Evolutionary conservation across 1,140 invertebrate genomes (phyloP), one percentile per base, ranked within the genome.

Genomic region (Pteromalus puparum): DNA sequence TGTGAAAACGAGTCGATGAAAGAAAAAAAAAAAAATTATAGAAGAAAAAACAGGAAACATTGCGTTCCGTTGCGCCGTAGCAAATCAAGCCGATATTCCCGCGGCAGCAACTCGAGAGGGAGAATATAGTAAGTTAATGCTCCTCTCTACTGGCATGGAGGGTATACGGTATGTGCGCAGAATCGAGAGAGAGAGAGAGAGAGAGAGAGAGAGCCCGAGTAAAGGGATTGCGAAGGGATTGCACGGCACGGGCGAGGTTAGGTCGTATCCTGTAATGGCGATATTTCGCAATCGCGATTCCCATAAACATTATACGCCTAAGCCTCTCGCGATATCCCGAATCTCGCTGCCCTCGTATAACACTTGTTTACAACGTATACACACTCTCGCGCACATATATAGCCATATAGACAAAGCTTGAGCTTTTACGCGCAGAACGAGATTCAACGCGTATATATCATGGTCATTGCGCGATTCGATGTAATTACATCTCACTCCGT

Each of bases 141-240:
- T n/a, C 18, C 53, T 61, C 21, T 61, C 61, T 34, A 2, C 30
- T 0, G 3, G 30, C 15, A 65, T 82, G 53, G n/a, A n/a, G n/a
- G 53, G 53, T 6, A n/a, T n/a, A n/a, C n/a, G n/a, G 21, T 15
- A 2, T 61, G 30, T 82, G 81, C 81, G 81, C 81, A 82, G 81
- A 82, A 82, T 72, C 38, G 70, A 65, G 30, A 34, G 70, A 75
- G 30, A 34, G 70, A 75, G 70, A 65, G 30, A 34, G 70, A 75
- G 70, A 65, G 30, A 34, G 70, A 75, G 70, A 65, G 30, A 34
- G 70, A 75, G n/a, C 12, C 53, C 24, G 13, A 65, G 48, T n/a
- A 21, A 75, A 82, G 48, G 48, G 30, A 75, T 75, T 38, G 30
- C 30, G 1, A 65, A 65, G 72, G 70, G 18, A 65, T n/a, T 65